Base-by-base conservation (phyloP, 2,888 invertebrate species). In the Tenthredo distinguenda region DNA sequence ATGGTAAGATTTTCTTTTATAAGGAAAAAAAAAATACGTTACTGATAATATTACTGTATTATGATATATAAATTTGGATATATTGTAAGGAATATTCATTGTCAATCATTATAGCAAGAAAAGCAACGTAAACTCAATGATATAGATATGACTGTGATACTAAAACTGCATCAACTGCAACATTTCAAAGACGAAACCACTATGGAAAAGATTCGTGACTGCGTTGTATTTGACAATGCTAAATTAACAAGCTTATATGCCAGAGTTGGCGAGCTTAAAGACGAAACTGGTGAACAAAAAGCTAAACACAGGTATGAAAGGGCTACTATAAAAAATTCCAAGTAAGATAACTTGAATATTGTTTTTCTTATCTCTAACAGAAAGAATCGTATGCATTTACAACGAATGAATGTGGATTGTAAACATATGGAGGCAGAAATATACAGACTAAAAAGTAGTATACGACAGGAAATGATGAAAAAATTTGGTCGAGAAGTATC, bases 71-170 rank as follows among this genome's bases (percentile, higher is more conserved):
- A 65, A 6, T 34, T 18, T 43, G 15, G 18, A 71, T 74, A 65
- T 26, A n/a, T 26, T 18, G 21, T 81, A 72, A 84, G 68, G 37
- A 43, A 84, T 62, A 50, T 77, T 34, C 9, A 55, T 55, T 55
- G 5, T 31, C 34, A 50, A 77, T 55, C 21, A 40, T 12, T 93
- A 21, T 89, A 97, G 96, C 94, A 95, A 90, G 95, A 96, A 92
- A 96, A 97, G 93, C 98, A 98, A 93, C 95, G 95, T 86, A 95
- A 96, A 91, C 93, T 98, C 91, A 98, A 98, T 90, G 96, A 97
- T 85, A 96, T 98, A 2, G 95, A 96, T 82, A 95, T 96, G 85
- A 95, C 96, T 3, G 95, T 97, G 0, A 93, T 97, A 9, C 90
- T 98, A 34, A 95, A 95, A 50, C 95, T 97, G 90, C 95, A 96